Evolutionary conservation across 2,113 vertebrate species (phyloP).

Genomic region (Micromys minutus): DNA sequence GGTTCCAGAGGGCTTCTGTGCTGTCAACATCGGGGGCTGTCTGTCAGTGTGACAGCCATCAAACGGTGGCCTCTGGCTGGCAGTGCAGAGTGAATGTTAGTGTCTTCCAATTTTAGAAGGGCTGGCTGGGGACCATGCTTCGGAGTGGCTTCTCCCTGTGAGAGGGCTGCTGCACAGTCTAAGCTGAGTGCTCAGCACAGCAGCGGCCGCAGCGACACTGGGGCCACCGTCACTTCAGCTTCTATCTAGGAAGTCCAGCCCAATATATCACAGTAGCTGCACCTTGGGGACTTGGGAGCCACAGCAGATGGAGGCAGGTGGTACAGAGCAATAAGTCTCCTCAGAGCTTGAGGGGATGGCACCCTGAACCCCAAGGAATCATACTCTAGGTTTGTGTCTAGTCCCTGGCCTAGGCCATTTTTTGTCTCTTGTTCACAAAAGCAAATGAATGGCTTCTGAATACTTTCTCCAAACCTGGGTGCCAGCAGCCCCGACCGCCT

Average conservation of each 20-base stretch:
- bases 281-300: not conserved
- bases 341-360: not conserved
- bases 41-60: not conserved
- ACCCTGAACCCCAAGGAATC: not conserved
- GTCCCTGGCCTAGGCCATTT: not conserved
- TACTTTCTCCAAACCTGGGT: not conserved
- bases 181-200: accelerated
- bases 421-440: not conserved
- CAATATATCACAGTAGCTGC: not conserved
- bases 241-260: not conserved
- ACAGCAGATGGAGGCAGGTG: accelerated
- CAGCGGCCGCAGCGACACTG: accelerated
- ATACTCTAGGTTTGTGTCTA: not conserved
- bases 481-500: not conserved
- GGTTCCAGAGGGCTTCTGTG: not conserved
- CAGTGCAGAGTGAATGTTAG: not conserved
- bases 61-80: not conserved
- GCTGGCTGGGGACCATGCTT: accelerated
- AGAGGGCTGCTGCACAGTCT: accelerated
- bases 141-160: accelerated
- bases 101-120: not conserved
- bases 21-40: not conserved
- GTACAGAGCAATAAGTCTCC: not conserved
- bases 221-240: not conserved
- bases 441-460: not conserved